Percentiles rank a stretch among this genome's conserved stretches.
Evolutionary conservation across 2,888 invertebrate species (phyloP).

Genomic region (Limulus polyphemus): DNA sequence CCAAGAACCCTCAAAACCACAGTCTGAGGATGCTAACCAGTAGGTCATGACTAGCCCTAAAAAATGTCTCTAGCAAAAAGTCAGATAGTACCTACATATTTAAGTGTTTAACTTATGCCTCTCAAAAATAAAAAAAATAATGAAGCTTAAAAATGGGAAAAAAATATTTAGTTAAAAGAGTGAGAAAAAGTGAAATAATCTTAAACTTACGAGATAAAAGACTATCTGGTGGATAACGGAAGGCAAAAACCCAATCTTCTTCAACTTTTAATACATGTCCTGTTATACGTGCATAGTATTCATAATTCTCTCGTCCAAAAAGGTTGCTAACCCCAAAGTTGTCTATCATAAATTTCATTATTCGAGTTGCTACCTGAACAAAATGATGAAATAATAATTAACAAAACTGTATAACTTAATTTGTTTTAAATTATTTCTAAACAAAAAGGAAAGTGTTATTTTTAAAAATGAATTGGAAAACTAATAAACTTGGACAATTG

Average conservation of each 20-base stretch:
- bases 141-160: not conserved
- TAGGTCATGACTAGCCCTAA: not conserved
- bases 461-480: not conserved
- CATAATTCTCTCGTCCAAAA: conserved; percentile 87
- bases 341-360: conserved; percentile 93
- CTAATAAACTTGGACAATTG: too few relatives aligned
- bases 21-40: not conserved
- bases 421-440: not conserved
- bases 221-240: conserved; percentile 66
- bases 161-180: not conserved
- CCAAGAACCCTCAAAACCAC: not conserved
- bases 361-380: conserved; percentile 73
- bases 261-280: conserved; percentile 81
- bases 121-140: not conserved
- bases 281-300: conserved; percentile 87
- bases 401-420: not conserved
- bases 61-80: too few relatives aligned
- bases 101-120: too few relatives aligned
- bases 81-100: too few relatives aligned
- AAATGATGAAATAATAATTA: not conserved
- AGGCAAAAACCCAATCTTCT: conserved; percentile 92
- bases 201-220: conserved; percentile 43
- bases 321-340: conserved; percentile 91
- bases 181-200: not conserved
- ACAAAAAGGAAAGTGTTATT: conserved; percentile 7